These are phyloP conservation scores for Elmis aenea DNA, from an alignment of 2,888 invertebrate genomes.

Conservation along the genomic window DNA sequence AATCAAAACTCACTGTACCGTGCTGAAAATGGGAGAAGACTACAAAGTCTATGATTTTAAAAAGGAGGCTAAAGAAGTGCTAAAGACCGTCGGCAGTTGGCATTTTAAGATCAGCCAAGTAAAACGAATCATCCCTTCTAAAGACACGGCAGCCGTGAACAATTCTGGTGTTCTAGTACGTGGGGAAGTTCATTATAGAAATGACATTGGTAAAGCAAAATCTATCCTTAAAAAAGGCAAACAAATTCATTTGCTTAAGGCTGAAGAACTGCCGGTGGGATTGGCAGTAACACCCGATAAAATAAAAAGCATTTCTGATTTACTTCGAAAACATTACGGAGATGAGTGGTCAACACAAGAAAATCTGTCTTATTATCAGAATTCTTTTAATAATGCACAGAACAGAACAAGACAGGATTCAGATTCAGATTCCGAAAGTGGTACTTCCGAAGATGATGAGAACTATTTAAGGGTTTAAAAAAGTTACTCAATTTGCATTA, in stretches of 20 bases:
- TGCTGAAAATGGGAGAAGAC: conserved; percentile 19
- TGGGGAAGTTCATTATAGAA: conserved; percentile 16
- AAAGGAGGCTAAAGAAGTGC: conserved; percentile 12
- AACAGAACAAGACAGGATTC: no score
- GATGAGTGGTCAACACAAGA: no score
- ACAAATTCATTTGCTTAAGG: not conserved
- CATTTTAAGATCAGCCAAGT: conserved; percentile 24
- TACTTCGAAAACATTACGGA: conserved; percentile 3
- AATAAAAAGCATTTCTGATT: conserved; percentile 2
- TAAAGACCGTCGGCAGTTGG: conserved; percentile 22
- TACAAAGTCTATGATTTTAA: conserved; percentile 22
- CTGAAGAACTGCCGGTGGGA: conserved; percentile 16
- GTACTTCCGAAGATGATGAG: no score
- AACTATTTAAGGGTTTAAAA: no score
- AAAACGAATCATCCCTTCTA: conserved; percentile 17
- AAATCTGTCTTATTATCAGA: no score
- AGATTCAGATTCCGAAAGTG: no score
- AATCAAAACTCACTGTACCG: conserved; percentile 17
- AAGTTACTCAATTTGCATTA: no score
- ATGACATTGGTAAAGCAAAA: conserved; percentile 14
- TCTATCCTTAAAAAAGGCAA: conserved; percentile 1
- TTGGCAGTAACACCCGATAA: conserved; percentile 1
- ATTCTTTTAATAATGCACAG: no score
- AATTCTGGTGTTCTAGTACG: conserved; percentile 15
- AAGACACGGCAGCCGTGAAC: conserved; percentile 11